Percentiles rank a stretch among this genome's conserved stretches.
Conservation (phyloP, 2,113 vertebrate species). For the Australoheros scitulus region DNA sequence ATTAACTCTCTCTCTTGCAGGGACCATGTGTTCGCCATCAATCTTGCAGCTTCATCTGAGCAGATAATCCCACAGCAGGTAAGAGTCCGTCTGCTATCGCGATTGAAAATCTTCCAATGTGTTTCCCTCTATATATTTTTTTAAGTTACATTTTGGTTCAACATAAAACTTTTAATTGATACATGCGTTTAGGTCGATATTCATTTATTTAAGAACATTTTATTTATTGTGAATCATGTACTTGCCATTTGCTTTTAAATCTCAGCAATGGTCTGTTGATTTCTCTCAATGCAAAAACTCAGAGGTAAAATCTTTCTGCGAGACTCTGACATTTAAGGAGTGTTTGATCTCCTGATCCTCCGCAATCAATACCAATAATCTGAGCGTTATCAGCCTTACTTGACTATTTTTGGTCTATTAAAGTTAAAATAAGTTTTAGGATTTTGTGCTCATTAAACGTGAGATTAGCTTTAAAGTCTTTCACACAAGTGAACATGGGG, state of each 20-base stretch:
- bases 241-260: background rate
- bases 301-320: background rate
- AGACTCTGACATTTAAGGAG: slow-evolving; percentile 13
- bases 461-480: background rate
- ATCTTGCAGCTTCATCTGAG: slow-evolving; percentile 82
- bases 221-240: background rate
- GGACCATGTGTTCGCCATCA: slow-evolving; percentile 91
- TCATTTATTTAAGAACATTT: background rate
- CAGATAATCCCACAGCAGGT: slow-evolving; percentile 87
- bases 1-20: slow-evolving; percentile 67
- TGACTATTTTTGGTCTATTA: background rate
- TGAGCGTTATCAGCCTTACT: background rate
- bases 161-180: background rate
- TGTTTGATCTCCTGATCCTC: slow-evolving; percentile 7
- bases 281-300: slow-evolving; percentile 5
- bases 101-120: background rate
- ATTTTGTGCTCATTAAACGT: background rate
- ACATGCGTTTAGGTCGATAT: background rate
- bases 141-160: background rate
- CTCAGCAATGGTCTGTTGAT: background rate
- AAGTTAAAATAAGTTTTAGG: background rate
- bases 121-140: background rate
- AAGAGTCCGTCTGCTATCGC: slow-evolving; percentile 40
- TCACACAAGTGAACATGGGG: background rate
- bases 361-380: background rate